Conservation (phyloP, 2,113 vertebrate species). For the Rhinichthys klamathensis region DNA sequence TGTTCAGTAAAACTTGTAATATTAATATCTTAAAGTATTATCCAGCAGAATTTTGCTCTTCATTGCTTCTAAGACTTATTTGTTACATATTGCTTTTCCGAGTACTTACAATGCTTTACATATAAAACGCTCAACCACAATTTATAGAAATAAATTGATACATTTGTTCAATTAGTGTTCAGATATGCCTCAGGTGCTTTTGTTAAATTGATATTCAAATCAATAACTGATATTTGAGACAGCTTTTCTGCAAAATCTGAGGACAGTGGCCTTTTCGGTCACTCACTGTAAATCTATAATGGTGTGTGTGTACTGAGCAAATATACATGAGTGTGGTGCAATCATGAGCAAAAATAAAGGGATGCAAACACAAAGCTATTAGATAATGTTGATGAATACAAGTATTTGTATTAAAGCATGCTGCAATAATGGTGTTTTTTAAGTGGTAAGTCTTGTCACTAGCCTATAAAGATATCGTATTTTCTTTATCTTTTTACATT, state of each 20-base stretch:
- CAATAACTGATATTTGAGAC: background rate
- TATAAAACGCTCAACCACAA: too few species aligned
- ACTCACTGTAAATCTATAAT: background rate
- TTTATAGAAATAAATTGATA: background rate
- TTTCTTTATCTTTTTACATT: background rate
- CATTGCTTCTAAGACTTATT: background rate
- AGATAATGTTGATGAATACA: background rate
- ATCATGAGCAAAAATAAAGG: background rate
- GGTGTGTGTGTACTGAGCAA: background rate
- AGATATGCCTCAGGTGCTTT: background rate
- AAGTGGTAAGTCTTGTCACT: background rate
- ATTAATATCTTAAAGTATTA: background rate
- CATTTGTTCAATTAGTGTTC: background rate
- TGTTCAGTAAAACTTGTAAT: background rate
- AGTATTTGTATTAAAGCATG: background rate
- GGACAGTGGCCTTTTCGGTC: background rate
- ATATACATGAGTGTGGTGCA: background rate
- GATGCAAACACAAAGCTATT: background rate
- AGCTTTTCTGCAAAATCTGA: background rate
- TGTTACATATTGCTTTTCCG: too few species aligned
- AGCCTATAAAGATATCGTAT: background rate
- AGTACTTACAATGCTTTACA: too few species aligned
- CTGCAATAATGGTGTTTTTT: background rate
- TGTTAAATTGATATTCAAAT: background rate
- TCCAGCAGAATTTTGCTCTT: background rate